These are phyloP conservation scores for Merops nubicus DNA, from an alignment of 2,113 vertebrate species.

Conservation along the genomic window DNA sequence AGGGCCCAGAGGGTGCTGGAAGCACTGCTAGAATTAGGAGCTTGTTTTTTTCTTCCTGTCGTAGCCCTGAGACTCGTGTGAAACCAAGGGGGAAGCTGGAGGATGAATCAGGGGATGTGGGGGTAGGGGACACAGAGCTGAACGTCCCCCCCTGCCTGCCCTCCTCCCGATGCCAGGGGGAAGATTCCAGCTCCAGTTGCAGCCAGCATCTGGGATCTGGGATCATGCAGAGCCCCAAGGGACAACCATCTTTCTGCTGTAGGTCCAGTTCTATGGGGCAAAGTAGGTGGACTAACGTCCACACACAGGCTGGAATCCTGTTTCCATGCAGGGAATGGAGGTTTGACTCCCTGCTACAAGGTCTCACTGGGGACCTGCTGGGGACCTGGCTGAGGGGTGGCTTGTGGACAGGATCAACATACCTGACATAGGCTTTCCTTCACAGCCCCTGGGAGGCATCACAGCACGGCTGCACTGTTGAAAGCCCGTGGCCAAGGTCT, in stretches of 20 bases:
- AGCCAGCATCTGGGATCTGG: not conserved
- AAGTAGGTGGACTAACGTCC: not conserved
- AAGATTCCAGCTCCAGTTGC: not conserved
- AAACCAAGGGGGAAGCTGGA: not conserved
- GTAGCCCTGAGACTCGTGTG: fast-evolving
- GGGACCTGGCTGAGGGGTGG: not conserved
- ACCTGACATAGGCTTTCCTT: not conserved
- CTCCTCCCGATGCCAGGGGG: not conserved
- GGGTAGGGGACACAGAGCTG: not conserved
- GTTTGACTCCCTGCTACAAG: fast-evolving
- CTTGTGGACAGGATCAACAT: not conserved
- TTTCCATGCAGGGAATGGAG: not conserved
- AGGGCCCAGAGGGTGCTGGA: not conserved
- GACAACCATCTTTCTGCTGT: not conserved
- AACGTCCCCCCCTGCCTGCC: not conserved
- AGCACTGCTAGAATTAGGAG: not conserved
- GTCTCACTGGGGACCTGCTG: fast-evolving
- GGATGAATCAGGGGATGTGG: not conserved
- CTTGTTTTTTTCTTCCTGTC: not conserved
- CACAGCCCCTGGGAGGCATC: not conserved
- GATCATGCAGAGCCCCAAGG: not conserved
- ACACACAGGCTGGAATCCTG: not conserved
- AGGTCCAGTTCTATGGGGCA: not conserved
- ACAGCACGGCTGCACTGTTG: no score
- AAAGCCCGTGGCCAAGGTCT: not conserved